phyloP scores from a whole-genome alignment of 2,888 invertebrate genomes.

The Morpho deidamia region DNA sequence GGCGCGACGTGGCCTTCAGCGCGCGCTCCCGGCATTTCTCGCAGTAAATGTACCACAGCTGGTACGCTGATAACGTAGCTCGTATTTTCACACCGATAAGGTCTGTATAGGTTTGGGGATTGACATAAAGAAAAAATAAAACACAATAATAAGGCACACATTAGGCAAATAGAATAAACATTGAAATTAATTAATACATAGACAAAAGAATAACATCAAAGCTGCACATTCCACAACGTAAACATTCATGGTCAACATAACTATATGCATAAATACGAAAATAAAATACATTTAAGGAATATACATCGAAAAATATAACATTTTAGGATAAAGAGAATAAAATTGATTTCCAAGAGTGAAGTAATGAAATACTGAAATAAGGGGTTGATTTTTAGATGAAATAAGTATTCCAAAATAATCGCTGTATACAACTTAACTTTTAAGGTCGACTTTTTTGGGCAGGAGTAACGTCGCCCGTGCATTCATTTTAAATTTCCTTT shows the following conservation, averaged over 20 bases:
- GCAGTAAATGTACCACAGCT: constrained; percentile 95
- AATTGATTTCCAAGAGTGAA: too few relatives aligned
- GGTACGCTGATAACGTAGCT: constrained; percentile 64
- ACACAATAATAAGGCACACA: constrained; percentile 7
- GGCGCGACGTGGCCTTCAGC: constrained; percentile 52
- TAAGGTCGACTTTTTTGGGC: too few relatives aligned
- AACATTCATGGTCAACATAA: not conserved
- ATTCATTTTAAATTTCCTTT: too few relatives aligned
- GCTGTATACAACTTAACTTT: too few relatives aligned
- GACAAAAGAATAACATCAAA: not conserved
- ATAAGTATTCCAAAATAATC: too few relatives aligned
- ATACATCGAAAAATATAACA: not conserved
- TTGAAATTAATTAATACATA: too few relatives aligned
- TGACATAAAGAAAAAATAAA: constrained; percentile 11
- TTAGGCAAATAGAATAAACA: not conserved
- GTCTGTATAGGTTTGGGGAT: constrained; percentile 21
- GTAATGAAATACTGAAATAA: too few relatives aligned
- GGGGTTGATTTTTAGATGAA: too few relatives aligned
- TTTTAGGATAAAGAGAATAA: too few relatives aligned
- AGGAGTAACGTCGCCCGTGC: too few relatives aligned
- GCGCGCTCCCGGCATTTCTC: constrained; percentile 92
- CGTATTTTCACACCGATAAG: constrained; percentile 32
- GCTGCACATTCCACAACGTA: not conserved
- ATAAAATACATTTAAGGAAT: not conserved
- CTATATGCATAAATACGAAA: not conserved